Conservation (phyloP, 2,797 vertebrate genomes). For the Sternarchorhynchus goeldii region DNA sequence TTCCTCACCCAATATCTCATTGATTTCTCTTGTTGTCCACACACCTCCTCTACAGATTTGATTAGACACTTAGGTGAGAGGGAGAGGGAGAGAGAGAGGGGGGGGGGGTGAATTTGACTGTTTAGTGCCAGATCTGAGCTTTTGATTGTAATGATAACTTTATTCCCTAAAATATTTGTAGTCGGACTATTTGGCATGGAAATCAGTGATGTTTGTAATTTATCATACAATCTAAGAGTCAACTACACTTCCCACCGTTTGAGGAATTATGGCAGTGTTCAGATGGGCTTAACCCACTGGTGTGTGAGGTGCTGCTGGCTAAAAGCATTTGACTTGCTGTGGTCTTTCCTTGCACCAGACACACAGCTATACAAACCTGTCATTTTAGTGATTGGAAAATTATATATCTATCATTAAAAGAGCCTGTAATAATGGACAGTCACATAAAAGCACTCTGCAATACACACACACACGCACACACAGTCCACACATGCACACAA, state of each 20-base stretch:
- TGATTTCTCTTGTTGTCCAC: constrained; percentile 54
- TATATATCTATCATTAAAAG: constrained; percentile 5
- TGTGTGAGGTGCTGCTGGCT: background rate
- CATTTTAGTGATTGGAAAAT: constrained; percentile 47
- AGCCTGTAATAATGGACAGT: constrained; percentile 16
- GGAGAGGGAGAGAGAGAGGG: constrained; percentile 46
- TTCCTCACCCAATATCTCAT: constrained; percentile 34
- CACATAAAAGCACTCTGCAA: no score
- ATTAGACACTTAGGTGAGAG: constrained; percentile 67
- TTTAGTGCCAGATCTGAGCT: no score
- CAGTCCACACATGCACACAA: no score
- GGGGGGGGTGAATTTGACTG: background rate
- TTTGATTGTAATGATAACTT: no score
- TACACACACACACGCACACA: background rate
- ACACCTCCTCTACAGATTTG: constrained; percentile 65
- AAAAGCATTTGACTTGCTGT: constrained; percentile 5
- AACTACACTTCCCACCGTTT: background rate
- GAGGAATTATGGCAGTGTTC: background rate
- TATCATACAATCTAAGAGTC: no score
- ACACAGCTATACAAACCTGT: constrained; percentile 1
- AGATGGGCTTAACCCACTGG: background rate
- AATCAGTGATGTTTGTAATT: no score
- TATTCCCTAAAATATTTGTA: no score
- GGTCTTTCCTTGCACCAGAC: background rate
- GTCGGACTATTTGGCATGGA: no score